Evolutionary conservation across 2,888 invertebrate species (phyloP).

Genomic region (Schrankia costaestrigalis): DNA sequence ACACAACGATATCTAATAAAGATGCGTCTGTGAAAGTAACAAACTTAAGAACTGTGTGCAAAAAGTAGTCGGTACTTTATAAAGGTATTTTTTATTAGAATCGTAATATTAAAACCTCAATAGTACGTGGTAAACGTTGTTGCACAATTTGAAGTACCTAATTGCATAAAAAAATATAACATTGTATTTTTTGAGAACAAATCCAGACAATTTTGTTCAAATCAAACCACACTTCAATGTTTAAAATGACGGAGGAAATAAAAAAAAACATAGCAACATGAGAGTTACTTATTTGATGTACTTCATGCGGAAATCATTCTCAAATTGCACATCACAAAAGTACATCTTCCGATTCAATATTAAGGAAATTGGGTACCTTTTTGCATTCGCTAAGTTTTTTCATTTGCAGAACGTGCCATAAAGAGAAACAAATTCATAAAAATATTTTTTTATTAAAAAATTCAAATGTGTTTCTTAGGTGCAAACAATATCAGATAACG

Average conservation of each 20-base stretch:
- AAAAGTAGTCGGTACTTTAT: constrained; percentile 33
- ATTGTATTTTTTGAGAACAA: constrained; percentile 29
- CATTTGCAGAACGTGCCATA: constrained; percentile 17
- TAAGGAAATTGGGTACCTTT: constrained; percentile 29
- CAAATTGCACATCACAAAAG: constrained; percentile 71
- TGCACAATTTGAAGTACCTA: constrained; percentile 41
- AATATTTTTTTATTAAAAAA: constrained; percentile 25
- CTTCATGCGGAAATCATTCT: constrained; percentile 76
- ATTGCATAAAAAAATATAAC: constrained; percentile 33
- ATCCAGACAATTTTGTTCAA: constrained; percentile 34
- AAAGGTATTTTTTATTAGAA: constrained; percentile 37
- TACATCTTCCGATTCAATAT: constrained; percentile 61
- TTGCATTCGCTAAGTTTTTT: constrained; percentile 17
- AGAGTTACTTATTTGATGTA: constrained; percentile 63
- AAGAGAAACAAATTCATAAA: constrained; percentile 21
- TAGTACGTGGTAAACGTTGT: constrained; percentile 44
- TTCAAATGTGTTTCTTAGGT: constrained; percentile 12
- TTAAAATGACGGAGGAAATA: constrained; percentile 50
- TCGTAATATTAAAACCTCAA: constrained; percentile 36
- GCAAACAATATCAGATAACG: constrained; percentile 52
- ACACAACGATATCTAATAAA: constrained; percentile 17
- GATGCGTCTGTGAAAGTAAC: constrained; percentile 14
- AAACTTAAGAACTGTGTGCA: constrained; percentile 27
- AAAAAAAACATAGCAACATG: constrained; percentile 57
- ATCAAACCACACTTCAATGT: constrained; percentile 49